phyloP scores from a whole-genome alignment of 2,888 invertebrate species.

The Halocaridina rubra region DNA sequence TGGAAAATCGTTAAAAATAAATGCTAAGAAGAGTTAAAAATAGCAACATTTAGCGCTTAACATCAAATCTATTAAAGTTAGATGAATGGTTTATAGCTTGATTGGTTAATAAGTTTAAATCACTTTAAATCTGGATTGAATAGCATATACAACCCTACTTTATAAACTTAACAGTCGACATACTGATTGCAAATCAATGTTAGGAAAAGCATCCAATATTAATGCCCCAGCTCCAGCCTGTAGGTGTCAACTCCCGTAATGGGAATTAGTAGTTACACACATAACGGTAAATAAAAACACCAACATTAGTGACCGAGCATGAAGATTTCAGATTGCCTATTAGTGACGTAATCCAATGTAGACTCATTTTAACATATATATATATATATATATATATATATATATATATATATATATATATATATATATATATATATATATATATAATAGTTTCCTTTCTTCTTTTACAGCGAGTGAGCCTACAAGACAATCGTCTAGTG shows the following conservation, averaged over 20 bases:
- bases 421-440: neutral
- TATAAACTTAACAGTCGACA: no score
- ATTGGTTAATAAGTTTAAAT: no score
- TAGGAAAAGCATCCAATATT: neutral
- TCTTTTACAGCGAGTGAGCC: constrained; percentile 38
- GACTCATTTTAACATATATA: neutral
- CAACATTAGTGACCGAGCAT: neutral
- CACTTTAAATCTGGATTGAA: neutral
- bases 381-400: neutral
- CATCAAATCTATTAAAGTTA: no score
- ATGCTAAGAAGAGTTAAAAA: no score
- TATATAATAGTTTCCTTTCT: no score
- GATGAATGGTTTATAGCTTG: no score
- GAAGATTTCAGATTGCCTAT: neutral
- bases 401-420: neutral
- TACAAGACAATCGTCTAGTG: constrained; percentile 47
- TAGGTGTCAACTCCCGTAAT: neutral
- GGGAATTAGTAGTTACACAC: neutral
- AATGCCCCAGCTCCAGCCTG: no score
- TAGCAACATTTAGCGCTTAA: no score
- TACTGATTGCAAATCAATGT: no score
- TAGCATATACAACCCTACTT: neutral
- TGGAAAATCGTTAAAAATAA: no score
- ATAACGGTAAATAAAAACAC: neutral
- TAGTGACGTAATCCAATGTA: neutral